These are phyloP conservation scores for Bradypodion pumilum DNA, from an alignment of 2,797 vertebrate genomes.

Conservation along the genomic window DNA sequence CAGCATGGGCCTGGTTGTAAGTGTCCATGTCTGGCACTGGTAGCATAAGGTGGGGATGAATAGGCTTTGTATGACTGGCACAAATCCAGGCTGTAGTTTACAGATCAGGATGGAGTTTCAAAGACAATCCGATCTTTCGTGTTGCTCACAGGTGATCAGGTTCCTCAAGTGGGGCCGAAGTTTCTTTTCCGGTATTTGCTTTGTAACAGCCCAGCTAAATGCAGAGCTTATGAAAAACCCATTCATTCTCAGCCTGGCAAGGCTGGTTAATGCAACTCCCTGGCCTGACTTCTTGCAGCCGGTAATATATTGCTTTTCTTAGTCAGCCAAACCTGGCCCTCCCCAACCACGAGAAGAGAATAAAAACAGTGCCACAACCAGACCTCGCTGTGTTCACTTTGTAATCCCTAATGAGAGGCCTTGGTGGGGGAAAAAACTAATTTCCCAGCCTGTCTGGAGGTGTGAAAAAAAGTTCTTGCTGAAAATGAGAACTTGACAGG, in stretches of 20 bases:
- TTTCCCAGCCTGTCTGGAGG: constrained; percentile 71
- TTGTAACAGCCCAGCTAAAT: constrained; percentile 37
- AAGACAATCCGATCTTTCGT: neutral
- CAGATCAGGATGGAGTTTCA: neutral
- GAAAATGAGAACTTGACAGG: constrained; percentile 70
- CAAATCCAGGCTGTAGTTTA: neutral
- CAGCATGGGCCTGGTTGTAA: no score
- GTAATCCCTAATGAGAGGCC: constrained; percentile 70
- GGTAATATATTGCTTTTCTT: constrained; percentile 53
- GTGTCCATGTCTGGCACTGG: no score
- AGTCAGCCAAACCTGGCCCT: constrained; percentile 39
- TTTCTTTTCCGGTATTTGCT: neutral
- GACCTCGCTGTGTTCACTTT: constrained; percentile 41
- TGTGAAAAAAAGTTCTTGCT: constrained; percentile 75
- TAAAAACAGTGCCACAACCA: constrained; percentile 68
- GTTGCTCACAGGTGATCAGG: neutral
- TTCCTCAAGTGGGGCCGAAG: neutral
- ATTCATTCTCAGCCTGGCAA: constrained; percentile 43
- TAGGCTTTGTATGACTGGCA: no score
- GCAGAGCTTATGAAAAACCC: constrained; percentile 34
- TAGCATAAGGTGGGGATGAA: no score
- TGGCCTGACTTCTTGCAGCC: neutral
- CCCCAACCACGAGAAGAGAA: rapidly evolving
- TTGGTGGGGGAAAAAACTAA: constrained; percentile 71
- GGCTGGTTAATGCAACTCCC: constrained; percentile 41